Evolutionary conservation across 2,113 vertebrate species (phyloP).

Genomic region (Pontoporia blainvillei): DNA sequence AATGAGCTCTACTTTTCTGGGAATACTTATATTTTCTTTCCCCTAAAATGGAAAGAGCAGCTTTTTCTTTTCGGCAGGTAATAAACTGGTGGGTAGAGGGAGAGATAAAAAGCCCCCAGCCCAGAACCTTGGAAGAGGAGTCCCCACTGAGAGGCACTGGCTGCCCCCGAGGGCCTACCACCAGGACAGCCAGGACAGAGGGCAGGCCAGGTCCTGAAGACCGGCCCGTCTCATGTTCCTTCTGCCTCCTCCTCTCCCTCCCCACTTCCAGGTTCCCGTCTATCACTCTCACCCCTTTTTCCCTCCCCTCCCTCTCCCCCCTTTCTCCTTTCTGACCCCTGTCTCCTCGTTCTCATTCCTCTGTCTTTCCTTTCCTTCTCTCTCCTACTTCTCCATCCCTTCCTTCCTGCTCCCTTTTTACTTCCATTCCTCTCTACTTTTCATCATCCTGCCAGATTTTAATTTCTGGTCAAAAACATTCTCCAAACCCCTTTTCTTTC

Average conservation of each 20-base stretch:
- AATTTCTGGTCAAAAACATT: background rate
- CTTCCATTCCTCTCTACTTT: background rate
- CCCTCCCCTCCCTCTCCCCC: too few species aligned
- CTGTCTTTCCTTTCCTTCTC: too few species aligned
- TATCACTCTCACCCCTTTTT: rapidly evolving
- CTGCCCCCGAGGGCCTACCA: background rate
- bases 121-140: background rate
- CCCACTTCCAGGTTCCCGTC: rapidly evolving
- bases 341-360: background rate
- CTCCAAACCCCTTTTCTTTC: background rate
- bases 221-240: background rate
- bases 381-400: too few species aligned
- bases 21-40: background rate
- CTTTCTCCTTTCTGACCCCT: too few species aligned
- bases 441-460: background rate
- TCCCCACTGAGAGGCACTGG: background rate
- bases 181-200: background rate
- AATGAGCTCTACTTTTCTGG: background rate
- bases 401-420: too few species aligned
- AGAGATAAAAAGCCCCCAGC: background rate
- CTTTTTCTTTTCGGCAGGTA: background rate
- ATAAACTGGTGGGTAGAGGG: background rate
- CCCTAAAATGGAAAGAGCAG: background rate
- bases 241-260: too few species aligned
- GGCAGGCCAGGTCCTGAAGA: background rate